Conservation (phyloP, 2,888 invertebrate species). For the Quadroppia sp. region DNA sequence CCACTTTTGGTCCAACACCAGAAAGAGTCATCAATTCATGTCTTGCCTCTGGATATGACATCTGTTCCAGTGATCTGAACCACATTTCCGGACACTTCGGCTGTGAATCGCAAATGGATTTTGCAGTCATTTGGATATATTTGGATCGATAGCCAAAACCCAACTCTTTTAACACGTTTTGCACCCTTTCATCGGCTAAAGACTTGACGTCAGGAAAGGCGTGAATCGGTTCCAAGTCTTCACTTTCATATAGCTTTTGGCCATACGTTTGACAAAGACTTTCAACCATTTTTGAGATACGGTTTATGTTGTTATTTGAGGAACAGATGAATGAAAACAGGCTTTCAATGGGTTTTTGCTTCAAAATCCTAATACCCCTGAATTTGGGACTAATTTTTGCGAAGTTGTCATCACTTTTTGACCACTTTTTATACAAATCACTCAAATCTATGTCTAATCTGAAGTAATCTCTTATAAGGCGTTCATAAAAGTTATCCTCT, state of each 20-base stretch:
- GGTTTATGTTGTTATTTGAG: conserved; percentile 88
- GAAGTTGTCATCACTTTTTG: conserved; percentile 68
- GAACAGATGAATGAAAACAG: conserved; percentile 95
- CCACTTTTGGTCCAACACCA: conserved; percentile 94
- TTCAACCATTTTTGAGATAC: conserved; percentile 86
- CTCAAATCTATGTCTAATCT: conserved; percentile 67
- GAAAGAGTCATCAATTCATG: conserved; percentile 68
- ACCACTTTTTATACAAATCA: conserved; percentile 72
- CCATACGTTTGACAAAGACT: conserved; percentile 80
- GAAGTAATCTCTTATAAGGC: conserved; percentile 67
- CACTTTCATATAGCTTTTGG: conserved; percentile 61
- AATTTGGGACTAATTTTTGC: conserved; percentile 62
- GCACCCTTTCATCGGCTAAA: conserved; percentile 63
- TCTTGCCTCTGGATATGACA: conserved; percentile 70
- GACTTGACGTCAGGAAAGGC: conserved; percentile 73
- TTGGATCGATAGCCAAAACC: conserved; percentile 70
- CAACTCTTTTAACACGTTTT: conserved; percentile 63
- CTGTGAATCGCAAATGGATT: conserved; percentile 61
- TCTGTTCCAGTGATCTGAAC: conserved; percentile 65
- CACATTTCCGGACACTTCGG: conserved; percentile 64
- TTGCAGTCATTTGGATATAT: conserved; percentile 72
- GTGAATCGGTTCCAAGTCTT: conserved; percentile 51
- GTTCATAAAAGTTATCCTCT: conserved; percentile 49
- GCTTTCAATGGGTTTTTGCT: conserved; percentile 87
- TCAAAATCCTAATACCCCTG: conserved; percentile 80